phyloP scores from a whole-genome alignment of 1,140 invertebrate species.

The Macrobrachium nipponense region DNA sequence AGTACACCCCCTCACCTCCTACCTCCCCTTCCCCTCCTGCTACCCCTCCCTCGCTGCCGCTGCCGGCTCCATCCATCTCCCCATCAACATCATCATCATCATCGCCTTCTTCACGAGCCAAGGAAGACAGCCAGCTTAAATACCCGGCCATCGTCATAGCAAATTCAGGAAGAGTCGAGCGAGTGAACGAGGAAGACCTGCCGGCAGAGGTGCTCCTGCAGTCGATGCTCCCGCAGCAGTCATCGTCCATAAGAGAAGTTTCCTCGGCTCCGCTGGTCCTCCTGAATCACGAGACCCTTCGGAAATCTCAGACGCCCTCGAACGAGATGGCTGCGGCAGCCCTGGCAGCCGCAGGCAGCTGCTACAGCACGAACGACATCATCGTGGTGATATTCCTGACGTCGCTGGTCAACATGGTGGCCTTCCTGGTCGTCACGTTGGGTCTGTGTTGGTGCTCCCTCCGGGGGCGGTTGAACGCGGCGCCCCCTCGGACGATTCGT shows the following conservation, averaged over 20 bases:
- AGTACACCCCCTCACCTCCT: background rate
- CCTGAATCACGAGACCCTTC: background rate
- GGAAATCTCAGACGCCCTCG: background rate
- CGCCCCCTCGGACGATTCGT: background rate
- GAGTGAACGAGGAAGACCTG: too few relatives aligned
- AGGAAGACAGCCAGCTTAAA: too few relatives aligned
- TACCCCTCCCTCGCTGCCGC: background rate
- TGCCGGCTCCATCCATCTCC: background rate
- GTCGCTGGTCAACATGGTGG: slow-evolving; percentile 41
- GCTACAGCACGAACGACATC: slow-evolving; percentile 48
- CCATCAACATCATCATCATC: background rate
- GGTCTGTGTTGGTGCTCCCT: slow-evolving; percentile 45
- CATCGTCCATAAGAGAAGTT: too few relatives aligned
- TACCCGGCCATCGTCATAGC: too few relatives aligned
- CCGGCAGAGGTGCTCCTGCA: too few relatives aligned
- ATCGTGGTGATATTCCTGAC: slow-evolving; percentile 46
- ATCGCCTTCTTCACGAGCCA: too few relatives aligned
- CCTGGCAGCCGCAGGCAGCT: background rate
- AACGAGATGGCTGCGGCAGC: background rate
- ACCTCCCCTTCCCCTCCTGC: background rate
- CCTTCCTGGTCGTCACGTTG: slow-evolving; percentile 43
- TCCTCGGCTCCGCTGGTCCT: background rate
- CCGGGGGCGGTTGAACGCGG: slow-evolving; percentile 2
- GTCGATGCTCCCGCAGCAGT: too few relatives aligned
- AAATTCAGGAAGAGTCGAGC: slow-evolving; percentile 1